Conservation (phyloP, 1,140 invertebrate species). For the Penaeus chinensis region DNA sequence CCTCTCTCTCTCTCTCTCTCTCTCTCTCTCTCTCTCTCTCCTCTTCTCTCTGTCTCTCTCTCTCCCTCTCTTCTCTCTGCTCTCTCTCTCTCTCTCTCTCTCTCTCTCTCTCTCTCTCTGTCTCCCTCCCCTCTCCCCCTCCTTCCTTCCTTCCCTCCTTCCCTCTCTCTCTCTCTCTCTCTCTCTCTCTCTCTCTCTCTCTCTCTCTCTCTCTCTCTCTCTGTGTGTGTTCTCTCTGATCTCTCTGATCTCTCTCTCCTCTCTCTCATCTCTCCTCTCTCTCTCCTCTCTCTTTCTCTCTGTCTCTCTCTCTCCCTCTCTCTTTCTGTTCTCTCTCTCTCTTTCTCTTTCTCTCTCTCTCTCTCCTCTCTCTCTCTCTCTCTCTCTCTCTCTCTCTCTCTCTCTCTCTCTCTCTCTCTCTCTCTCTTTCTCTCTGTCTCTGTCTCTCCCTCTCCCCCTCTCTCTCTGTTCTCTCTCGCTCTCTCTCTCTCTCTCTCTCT, state of each 20-base stretch:
- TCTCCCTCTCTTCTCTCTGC: neutral
- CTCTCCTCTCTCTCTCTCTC: neutral
- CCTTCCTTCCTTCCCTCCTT: neutral
- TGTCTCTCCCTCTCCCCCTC: neutral
- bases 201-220: neutral
- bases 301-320: conserved; percentile 26
- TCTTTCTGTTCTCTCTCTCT: neutral
- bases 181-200: neutral
- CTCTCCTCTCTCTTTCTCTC: conserved; percentile 15
- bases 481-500: neutral
- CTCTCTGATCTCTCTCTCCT: too few relatives aligned
- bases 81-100: neutral
- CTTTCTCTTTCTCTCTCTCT: neutral
- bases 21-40: too few relatives aligned
- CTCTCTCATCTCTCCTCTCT: neutral
- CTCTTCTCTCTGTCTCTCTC: neutral
- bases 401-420: neutral
- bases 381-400: neutral
- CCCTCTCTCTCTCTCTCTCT: too few relatives aligned
- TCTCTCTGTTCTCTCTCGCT: neutral
- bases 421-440: neutral
- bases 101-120: neutral
- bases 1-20: neutral
- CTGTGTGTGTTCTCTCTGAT: neutral
- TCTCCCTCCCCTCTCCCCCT: neutral